These are phyloP conservation scores for Drosophila acutilabella DNA, from an alignment of 2,888 invertebrate species.

Conservation along the genomic window DNA sequence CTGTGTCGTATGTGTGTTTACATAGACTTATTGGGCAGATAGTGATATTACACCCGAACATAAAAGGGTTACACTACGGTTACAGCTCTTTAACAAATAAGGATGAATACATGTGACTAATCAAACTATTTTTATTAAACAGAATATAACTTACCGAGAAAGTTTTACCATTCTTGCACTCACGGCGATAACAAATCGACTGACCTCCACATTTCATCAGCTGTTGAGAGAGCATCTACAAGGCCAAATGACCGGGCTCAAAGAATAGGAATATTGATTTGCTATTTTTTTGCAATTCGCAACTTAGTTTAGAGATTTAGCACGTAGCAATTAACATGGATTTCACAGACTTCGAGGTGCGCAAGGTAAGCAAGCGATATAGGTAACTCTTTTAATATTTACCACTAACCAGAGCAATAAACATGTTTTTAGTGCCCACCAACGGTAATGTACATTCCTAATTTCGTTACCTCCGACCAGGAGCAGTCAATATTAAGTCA, in stretches of 20 bases:
- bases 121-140: too few relatives aligned
- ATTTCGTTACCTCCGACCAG: conserved; percentile 92
- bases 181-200: conserved; percentile 19
- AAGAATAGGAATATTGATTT: conserved; percentile 68
- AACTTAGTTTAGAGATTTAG: conserved; percentile 44
- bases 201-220: conserved; percentile 39
- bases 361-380: conserved; percentile 79
- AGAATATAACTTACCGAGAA: not conserved
- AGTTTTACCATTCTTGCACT: not conserved
- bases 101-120: too few relatives aligned
- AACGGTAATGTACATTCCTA: conserved; percentile 90
- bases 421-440: conserved; percentile 77
- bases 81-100: not conserved
- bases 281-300: conserved; percentile 37
- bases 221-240: conserved; percentile 31
- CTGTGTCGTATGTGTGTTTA: not conserved
- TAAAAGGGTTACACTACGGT: not conserved
- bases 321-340: conserved; percentile 71
- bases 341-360: conserved; percentile 83
- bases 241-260: conserved; percentile 51
- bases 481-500: conserved; percentile 90
- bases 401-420: not conserved
- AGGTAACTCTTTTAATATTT: not conserved
- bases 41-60: not conserved
- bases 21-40: not conserved